These are phyloP conservation scores for Ethmia dodecea DNA, from an alignment of 2,888 invertebrate genomes.

Conservation along the genomic window DNA sequence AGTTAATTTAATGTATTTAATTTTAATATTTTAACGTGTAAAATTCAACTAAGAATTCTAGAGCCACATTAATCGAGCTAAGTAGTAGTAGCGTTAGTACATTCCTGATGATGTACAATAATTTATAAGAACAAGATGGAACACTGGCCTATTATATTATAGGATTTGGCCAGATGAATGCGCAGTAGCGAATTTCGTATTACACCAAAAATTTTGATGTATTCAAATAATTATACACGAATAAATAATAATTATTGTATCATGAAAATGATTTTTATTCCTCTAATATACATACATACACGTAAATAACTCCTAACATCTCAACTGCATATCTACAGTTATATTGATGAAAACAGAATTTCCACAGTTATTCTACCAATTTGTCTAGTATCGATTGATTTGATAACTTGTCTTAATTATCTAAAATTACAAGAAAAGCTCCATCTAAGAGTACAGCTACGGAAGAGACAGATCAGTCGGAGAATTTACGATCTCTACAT, in stretches of 20 bases:
- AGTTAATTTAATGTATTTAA: slow-evolving; percentile 60
- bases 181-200: slow-evolving; percentile 59
- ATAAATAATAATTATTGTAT: slow-evolving; percentile 59
- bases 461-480: too few relatives aligned
- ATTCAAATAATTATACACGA: slow-evolving; percentile 67
- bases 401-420: too few relatives aligned
- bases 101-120: slow-evolving; percentile 71
- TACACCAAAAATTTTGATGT: slow-evolving; percentile 72
- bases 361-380: too few relatives aligned
- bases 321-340: too few relatives aligned
- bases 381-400: too few relatives aligned
- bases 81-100: slow-evolving; percentile 62
- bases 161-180: slow-evolving; percentile 37
- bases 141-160: slow-evolving; percentile 40
- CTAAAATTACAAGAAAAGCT: too few relatives aligned
- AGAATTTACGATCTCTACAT: too few relatives aligned
- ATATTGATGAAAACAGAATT: too few relatives aligned
- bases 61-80: slow-evolving; percentile 35
- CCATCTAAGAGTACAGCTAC: too few relatives aligned
- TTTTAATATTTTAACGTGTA: slow-evolving; percentile 39
- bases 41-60: slow-evolving; percentile 33
- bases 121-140: slow-evolving; percentile 34
- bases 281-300: too few relatives aligned
- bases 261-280: slow-evolving; percentile 24
- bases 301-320: too few relatives aligned